Conservation (phyloP, 2,113 vertebrate species). For the Hippocampus comes region DNA sequence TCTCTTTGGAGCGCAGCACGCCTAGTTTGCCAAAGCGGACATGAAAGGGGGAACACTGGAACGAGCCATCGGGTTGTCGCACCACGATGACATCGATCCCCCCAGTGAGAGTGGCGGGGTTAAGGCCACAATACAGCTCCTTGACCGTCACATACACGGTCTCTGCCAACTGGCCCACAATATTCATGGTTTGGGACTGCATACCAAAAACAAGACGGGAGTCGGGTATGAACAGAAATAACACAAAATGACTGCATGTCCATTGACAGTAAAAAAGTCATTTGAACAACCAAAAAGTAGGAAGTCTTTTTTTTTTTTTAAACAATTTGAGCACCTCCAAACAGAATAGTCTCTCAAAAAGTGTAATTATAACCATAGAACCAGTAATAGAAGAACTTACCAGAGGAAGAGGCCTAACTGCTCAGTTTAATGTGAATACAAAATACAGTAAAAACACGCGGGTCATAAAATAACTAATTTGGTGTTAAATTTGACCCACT, state of each 20-base stretch:
- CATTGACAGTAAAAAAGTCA: not conserved
- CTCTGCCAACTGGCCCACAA: slow-evolving; percentile 88
- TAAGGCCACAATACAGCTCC: slow-evolving; percentile 87
- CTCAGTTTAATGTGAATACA: too few species aligned
- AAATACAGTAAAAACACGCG: too few species aligned
- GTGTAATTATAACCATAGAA: too few species aligned
- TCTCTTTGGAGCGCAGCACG: slow-evolving; percentile 88
- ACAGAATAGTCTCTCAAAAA: not conserved
- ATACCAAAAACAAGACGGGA: slow-evolving; percentile 23
- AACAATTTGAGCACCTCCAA: not conserved
- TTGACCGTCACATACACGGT: slow-evolving; percentile 84
- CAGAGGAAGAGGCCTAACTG: too few species aligned
- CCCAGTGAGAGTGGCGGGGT: slow-evolving; percentile 86
- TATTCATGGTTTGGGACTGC: slow-evolving; percentile 87
- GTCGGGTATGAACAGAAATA: not conserved
- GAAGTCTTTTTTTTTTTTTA: not conserved
- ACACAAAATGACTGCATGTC: not conserved
- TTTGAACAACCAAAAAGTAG: not conserved
- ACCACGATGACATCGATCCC: slow-evolving; percentile 92
- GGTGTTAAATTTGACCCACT: too few species aligned
- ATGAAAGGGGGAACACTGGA: slow-evolving; percentile 90
- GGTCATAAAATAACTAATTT: too few species aligned
- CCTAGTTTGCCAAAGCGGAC: slow-evolving; percentile 94
- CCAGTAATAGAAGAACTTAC: too few species aligned
- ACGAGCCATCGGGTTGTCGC: slow-evolving; percentile 83